These are phyloP conservation scores for Lordiphosa collinella DNA, from an alignment of 1,140 invertebrate species.

Conservation along the genomic window DNA sequence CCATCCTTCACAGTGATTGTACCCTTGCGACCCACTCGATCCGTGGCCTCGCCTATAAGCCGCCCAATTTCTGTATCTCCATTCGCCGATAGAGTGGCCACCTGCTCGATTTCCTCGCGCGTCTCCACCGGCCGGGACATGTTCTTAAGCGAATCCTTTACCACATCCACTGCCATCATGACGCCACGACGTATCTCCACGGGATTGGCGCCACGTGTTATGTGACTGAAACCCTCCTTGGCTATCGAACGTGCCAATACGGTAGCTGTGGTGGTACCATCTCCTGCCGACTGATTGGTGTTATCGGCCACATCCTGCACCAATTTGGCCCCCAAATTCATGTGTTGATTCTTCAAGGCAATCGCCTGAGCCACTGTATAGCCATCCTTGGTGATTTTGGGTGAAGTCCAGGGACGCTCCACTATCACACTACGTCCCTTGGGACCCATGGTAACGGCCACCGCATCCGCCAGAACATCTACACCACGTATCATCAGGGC, in stretches of 20 bases:
- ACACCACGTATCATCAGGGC: constrained; percentile 98
- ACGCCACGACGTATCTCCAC: constrained; percentile 97
- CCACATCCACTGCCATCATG: constrained; percentile 96
- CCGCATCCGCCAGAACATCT: constrained; percentile 98
- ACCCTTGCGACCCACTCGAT: constrained; percentile 96
- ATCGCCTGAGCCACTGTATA: constrained; percentile 99
- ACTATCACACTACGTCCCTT: constrained; percentile 99
- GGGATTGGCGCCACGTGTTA: constrained; percentile 98
- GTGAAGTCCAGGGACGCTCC: constrained; percentile 99
- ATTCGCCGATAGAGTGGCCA: constrained; percentile 99
- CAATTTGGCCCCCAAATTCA: constrained; percentile 98
- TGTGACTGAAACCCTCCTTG: constrained; percentile 98
- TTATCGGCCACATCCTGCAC: constrained; percentile 99
- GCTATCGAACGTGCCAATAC: constrained; percentile 97
- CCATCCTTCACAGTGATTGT: constrained; percentile 99
- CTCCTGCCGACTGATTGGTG: constrained; percentile 99
- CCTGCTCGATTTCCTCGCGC: constrained; percentile 98
- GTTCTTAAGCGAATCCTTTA: constrained; percentile 92
- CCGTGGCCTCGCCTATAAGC: constrained; percentile 98
- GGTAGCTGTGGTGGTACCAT: constrained; percentile 99
- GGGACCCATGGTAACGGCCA: constrained; percentile 99
- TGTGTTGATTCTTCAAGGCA: constrained; percentile 98
- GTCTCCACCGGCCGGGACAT: constrained; percentile 97
- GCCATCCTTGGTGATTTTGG: constrained; percentile 99
- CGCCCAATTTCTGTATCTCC: constrained; percentile 95